Conservation (phyloP, 2,113 vertebrate genomes). For the Thamnaconus septentrionalis region DNA sequence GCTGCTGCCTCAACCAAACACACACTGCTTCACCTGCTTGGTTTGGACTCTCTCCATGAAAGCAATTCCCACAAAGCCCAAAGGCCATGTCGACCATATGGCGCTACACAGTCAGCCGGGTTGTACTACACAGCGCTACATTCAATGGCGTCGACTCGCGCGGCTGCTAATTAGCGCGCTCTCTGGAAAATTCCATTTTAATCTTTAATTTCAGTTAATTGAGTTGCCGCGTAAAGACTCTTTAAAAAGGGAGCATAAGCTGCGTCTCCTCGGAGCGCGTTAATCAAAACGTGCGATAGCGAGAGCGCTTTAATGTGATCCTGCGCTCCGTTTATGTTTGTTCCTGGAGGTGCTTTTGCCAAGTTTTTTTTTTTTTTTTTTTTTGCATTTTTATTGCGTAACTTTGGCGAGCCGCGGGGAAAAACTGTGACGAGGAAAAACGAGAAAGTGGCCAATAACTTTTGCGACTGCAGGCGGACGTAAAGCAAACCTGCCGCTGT, state of each 20-base stretch:
- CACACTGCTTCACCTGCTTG: conserved; percentile 55
- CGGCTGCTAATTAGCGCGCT: conserved; percentile 61
- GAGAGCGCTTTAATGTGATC: neutral
- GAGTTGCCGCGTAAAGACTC: conserved; percentile 30
- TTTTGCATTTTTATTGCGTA: too few relatives aligned
- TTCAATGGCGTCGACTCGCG: conserved; percentile 46
- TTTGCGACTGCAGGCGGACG: too few relatives aligned
- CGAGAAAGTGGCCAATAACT: too few relatives aligned
- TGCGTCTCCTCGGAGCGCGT: conserved; percentile 21
- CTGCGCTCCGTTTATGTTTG: neutral
- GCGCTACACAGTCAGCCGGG: conserved; percentile 45
- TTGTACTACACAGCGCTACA: conserved; percentile 56
- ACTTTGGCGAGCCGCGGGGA: too few relatives aligned
- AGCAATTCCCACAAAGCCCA: conserved; percentile 56
- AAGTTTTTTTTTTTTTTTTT: too few relatives aligned
- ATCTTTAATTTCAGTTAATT: conserved; percentile 53
- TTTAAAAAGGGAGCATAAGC: conserved; percentile 28
- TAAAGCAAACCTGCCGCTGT: too few relatives aligned
- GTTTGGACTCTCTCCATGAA: conserved; percentile 44
- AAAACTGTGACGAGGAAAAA: too few relatives aligned
- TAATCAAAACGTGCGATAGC: conserved; percentile 23
- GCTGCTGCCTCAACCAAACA: conserved; percentile 5
- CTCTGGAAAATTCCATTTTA: conserved; percentile 48
- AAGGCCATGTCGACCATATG: conserved; percentile 67
- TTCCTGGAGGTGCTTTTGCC: neutral